Base-by-base conservation (phyloP, 2,888 invertebrate genomes). In the Parthenolecanium corni region DNA sequence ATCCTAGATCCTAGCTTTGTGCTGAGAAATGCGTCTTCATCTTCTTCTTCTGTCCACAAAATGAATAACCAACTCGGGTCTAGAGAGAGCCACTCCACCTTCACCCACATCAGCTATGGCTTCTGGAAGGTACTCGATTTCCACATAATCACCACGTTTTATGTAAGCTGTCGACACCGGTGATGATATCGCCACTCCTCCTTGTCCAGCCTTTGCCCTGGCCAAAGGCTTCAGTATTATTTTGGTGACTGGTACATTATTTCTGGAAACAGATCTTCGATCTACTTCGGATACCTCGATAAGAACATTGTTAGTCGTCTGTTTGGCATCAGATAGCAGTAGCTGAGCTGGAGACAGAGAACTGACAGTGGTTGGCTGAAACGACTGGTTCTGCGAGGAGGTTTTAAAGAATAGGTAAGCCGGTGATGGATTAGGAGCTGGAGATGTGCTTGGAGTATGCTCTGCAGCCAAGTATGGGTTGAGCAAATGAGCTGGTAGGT, bases 91-190 rank as follows among this genome's bases (percentile, higher is more conserved):
- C 53, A 82, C 79, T 9, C 86, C 86, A 3, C 85, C 85, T 36
- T 84, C 85, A 5, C 86, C 86, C 2, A 80, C 85, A 3, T 86
- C 78, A 2, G 86, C 86, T 1, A 83, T 78, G 0, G 85, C 83
- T 65, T 79, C 77, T 2, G 86, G 86, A 66, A 79, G 77, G 70
- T 83, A 84, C 20, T 80, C 73, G 52, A 86, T 80, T 65, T 81
- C 79, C 0, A 81, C 83, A 63, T 77, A 76, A 46, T 77, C 77
- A 23, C 82, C 82, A 66, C 77, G 76, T 62, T 79, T 77, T 16
- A 85, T 74, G 25, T 83, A 72, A 9, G 85, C 85, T 67, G 77
- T 77, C 0, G 86, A 83, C 65, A 84, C 72, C 14, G 86, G 86
- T 57, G 80, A 81, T 2, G 86, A 82, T 64, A 86, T 78, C 46